These are phyloP conservation scores for Drosophila lacicola DNA, from an alignment of 2,888 invertebrate genomes.

Conservation along the genomic window DNA sequence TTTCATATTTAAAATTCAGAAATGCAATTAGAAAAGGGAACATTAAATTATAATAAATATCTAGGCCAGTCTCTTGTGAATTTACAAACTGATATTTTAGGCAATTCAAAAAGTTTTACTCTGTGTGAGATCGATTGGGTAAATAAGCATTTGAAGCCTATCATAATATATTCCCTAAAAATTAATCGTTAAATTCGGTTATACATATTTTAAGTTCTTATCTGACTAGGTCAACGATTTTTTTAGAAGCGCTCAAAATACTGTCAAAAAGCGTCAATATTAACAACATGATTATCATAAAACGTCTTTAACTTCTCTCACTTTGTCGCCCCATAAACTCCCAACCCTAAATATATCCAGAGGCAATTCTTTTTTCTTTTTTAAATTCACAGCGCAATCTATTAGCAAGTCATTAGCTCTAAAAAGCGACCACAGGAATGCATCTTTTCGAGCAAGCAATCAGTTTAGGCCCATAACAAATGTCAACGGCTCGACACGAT, in stretches of 20 bases:
- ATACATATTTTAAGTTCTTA: conserved; percentile 5
- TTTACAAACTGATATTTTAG: too few relatives aligned
- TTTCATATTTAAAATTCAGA: too few relatives aligned
- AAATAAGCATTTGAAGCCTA: neutral
- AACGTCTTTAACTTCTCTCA: conserved; percentile 12
- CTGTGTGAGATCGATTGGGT: neutral
- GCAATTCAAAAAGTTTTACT: neutral
- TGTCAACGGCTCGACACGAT: conserved; percentile 69
- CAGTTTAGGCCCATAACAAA: conserved; percentile 55
- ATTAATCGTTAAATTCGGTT: conserved; percentile 5
- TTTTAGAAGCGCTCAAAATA: conserved; percentile 6
- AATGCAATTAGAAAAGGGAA: too few relatives aligned
- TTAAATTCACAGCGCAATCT: conserved; percentile 19
- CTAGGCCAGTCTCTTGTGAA: too few relatives aligned
- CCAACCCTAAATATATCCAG: conserved; percentile 15
- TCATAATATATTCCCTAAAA: neutral
- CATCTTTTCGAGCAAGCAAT: conserved; percentile 32
- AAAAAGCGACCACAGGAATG: conserved; percentile 26
- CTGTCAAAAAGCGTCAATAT: conserved; percentile 25
- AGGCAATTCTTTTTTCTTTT: conserved; percentile 22
- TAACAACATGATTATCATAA: conserved; percentile 50
- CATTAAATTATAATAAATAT: too few relatives aligned
- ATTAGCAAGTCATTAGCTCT: conserved; percentile 46
- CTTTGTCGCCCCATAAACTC: neutral
- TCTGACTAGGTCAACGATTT: conserved; percentile 43